Evolutionary conservation across 2,797 vertebrate genomes (phyloP).

Genomic region (Myotis planiceps): DNA sequence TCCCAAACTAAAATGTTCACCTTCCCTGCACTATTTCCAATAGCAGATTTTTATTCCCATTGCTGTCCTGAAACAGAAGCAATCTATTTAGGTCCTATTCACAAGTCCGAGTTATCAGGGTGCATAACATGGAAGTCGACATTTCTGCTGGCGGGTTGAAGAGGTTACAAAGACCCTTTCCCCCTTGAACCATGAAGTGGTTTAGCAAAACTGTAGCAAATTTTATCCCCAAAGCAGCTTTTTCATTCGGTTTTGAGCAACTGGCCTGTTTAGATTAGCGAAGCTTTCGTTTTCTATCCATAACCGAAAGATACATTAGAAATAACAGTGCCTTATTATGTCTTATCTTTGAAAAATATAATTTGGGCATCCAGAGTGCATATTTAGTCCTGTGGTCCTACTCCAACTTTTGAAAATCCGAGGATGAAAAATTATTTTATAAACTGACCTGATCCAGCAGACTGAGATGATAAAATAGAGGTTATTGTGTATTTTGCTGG

Average conservation of each 20-base stretch:
- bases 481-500: background rate
- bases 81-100: background rate
- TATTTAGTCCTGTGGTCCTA: background rate
- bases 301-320: conserved; percentile 20
- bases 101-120: background rate
- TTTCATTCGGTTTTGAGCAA: background rate
- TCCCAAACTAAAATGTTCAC: conserved; percentile 5
- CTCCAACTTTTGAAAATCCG: background rate
- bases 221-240: background rate
- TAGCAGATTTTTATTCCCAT: background rate
- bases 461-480: background rate
- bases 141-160: background rate
- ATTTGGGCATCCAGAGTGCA: background rate
- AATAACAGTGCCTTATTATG: conserved; percentile 29
- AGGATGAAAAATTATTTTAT: conserved; percentile 41
- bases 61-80: background rate
- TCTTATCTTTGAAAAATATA: background rate
- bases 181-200: background rate
- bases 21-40: background rate
- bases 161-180: background rate
- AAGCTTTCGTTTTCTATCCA: background rate
- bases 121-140: background rate
- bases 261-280: background rate
- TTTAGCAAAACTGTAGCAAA: background rate
- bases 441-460: conserved; percentile 56